Evolutionary conservation across 2,113 vertebrate genomes (phyloP).

Genomic region (Gymnobelideus leadbeateri): DNA sequence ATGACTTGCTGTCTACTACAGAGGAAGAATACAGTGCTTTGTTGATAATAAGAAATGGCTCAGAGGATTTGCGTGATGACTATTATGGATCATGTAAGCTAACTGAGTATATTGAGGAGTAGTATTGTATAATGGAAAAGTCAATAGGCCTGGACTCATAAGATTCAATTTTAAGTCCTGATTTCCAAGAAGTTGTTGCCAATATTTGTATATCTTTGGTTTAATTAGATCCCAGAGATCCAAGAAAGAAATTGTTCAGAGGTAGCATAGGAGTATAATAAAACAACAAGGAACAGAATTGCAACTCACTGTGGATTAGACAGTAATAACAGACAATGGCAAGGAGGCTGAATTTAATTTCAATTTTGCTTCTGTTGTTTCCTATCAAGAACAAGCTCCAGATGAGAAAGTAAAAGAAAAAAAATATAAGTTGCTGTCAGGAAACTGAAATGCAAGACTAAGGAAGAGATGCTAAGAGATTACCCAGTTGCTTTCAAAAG

Average conservation of each 20-base stretch:
- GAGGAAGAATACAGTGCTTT: conserved; percentile 40
- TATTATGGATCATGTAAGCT: neutral
- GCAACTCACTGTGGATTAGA: neutral
- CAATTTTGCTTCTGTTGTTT: neutral
- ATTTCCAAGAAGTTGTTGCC: neutral
- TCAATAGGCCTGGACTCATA: neutral
- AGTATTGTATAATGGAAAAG: neutral
- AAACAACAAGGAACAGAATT: neutral
- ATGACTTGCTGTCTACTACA: conserved; percentile 22
- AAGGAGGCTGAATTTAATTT: neutral
- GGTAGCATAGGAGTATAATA: neutral
- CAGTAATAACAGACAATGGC: neutral
- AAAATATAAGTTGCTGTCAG: neutral
- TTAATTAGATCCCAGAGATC: neutral
- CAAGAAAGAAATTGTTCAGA: neutral
- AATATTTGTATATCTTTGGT: neutral
- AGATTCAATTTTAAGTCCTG: neutral
- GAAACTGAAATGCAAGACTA: neutral
- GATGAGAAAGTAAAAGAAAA: neutral
- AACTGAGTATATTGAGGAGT: neutral
- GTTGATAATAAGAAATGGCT: neutral
- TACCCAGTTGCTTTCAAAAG: neutral
- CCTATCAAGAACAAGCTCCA: neutral
- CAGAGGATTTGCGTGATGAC: neutral
- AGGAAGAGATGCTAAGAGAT: neutral